Conservation (phyloP, 2,888 invertebrate genomes). For the Cheilosia grossa region DNA sequence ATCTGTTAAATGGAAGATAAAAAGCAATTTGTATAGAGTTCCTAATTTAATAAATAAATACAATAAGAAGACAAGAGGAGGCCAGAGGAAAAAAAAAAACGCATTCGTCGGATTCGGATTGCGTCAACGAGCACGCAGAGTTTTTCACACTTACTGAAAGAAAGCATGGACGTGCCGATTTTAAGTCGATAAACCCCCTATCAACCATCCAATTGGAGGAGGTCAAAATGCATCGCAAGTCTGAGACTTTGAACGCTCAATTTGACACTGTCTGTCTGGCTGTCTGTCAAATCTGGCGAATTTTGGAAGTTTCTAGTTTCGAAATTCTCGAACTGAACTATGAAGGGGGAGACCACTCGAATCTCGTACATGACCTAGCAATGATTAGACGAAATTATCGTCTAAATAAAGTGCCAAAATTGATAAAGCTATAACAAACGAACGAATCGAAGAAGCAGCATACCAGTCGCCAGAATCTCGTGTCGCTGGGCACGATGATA, state of each 20-base stretch:
- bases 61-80: conserved; percentile 33
- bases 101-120: conserved; percentile 61
- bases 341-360: conserved; percentile 10
- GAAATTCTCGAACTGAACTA: conserved; percentile 2
- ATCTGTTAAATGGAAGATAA: conserved; percentile 72
- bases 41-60: conserved; percentile 73
- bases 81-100: conserved; percentile 40
- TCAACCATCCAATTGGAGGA: background rate
- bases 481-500: conserved; percentile 45
- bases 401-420: conserved; percentile 52
- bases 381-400: conserved; percentile 41
- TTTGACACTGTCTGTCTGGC: background rate
- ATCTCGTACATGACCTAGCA: conserved; percentile 26
- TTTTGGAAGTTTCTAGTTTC: conserved; percentile 20
- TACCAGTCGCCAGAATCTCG: conserved; percentile 20
- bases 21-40: conserved; percentile 68
- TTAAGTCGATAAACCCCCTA: background rate
- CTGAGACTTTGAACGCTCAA: background rate
- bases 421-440: conserved; percentile 25
- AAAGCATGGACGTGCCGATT: background rate
- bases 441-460: conserved; percentile 34
- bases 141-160: conserved; percentile 51
- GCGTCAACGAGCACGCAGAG: conserved; percentile 53
- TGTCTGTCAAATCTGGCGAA: background rate
- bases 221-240: background rate